Evolutionary conservation across 2,797 vertebrate species (phyloP), one percentile per base, ranked within the genome.

Genomic region (Coregonus sp.): DNA sequence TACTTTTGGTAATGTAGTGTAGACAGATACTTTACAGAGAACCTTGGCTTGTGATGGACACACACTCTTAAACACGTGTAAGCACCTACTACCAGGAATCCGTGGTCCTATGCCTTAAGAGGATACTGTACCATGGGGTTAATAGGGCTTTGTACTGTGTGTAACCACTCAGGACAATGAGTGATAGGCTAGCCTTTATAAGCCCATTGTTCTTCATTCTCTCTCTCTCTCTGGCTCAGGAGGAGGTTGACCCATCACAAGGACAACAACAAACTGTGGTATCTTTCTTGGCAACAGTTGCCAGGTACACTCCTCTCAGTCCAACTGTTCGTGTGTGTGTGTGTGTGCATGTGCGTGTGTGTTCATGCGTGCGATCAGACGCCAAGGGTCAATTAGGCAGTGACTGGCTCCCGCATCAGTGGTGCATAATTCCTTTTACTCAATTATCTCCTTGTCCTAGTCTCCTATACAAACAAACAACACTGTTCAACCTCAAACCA

Each of bases 251-350:
- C 84, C 76, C 77, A 76, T 16, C 16, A 69, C 81, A 88, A 88
- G 83, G 87, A 84, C 86, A 75, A 35, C 75, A 82, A 85, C 84
- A 78, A 78, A 78, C 74, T 63, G 29, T 63, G 82, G 80, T 74
- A 69, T 33, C 18, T 65, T 25, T 54, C 67, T 15, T 61, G 54
- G 63, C 66, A 70, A 72, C 52, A 14, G 52, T 80, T 73, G 71
- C 54, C 66, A 70, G 76, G 73, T 75, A 80, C 66, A 47, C n/a
- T 52, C 70, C 63, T 40, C 76, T 51, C 1, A 35, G 37, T 72
- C 20, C 63, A 71, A 1, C 16, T 72, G 70, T 72, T 20, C 4
- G 54, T 61, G 72, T 73, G 52, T 37, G 54, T 61, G 72, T 40
- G 52, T 40, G 31, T 3, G 31, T 33, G 2, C 25, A 25, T 73